Percentiles rank a stretch among this genome's conserved stretches.
Conservation (phyloP, 2,797 vertebrate genomes). For the Helostoma temminkii region DNA sequence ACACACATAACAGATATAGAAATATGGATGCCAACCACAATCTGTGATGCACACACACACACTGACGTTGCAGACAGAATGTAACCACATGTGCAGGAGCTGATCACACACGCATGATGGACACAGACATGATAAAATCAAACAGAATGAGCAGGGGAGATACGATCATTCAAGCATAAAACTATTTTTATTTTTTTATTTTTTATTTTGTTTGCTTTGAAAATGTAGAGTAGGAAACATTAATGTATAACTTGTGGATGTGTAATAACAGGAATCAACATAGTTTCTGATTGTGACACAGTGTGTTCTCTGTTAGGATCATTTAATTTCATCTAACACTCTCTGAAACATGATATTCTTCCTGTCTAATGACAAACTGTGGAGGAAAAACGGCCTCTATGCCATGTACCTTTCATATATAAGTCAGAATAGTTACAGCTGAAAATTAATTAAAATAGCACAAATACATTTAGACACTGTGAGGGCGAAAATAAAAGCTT, state of each 20-base stretch:
- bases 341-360: conserved; percentile 5
- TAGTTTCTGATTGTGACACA: background rate
- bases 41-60: conserved; percentile 6
- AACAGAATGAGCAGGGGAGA: conserved; percentile 12
- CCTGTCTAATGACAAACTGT: conserved; percentile 27
- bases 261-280: background rate
- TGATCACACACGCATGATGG: conserved; percentile 10
- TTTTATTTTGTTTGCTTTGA: background rate
- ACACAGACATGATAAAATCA: conserved; percentile 19
- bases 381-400: background rate
- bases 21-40: conserved; percentile 30
- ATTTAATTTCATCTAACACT: conserved; percentile 32
- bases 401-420: conserved; percentile 6
- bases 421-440: conserved; percentile 25
- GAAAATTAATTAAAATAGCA: conserved; percentile 46
- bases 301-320: conserved; percentile 23
- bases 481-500: conserved; percentile 45
- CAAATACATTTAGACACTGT: conserved; percentile 43
- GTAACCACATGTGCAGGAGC: conserved; percentile 12
- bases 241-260: conserved; percentile 4
- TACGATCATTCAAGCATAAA: conserved; percentile 7
- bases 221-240: background rate
- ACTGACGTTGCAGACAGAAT: background rate
- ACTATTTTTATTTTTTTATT: background rate
- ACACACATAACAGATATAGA: conserved; percentile 25